Base-by-base conservation (phyloP, 2,888 invertebrate species). In the Acrobasis consociella region DNA sequence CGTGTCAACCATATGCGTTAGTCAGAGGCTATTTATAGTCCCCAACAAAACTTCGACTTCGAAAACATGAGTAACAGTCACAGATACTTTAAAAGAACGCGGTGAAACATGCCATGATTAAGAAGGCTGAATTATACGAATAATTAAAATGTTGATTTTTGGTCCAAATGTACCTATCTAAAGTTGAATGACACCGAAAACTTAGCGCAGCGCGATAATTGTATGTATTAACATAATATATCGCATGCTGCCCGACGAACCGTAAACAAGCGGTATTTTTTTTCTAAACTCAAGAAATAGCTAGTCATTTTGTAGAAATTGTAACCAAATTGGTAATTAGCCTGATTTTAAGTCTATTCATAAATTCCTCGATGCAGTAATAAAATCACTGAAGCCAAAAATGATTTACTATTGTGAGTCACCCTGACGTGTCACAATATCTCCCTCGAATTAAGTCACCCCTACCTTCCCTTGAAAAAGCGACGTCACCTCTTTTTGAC, bases 171-270 rank as follows among this genome's bases (percentile, higher is more conserved):
- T 70, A 69, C 68, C 73, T 69, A 62, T 69, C 73, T 69, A 62
- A 78, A 81, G 89, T 88, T 89, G 80, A 87, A 87, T 76, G 88
- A 83, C 83, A 76, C 76, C 71, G 66, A 68, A 70, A 77, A 74
- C 80, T 81, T 77, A 81, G 76, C 80, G 76, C 77, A 77, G 74
- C 77, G 72, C 68, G 76, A 74, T 88, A 87, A 89, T 89, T 89
- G 86, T 85, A 87, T 90, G 82, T 84, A 90, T 91, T 91, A 89
- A 76, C 89, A 91, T 91, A 89, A 84, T 80, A 78, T 77, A 85
- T 82, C 75, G 81, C 83, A 83, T 78, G 77, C 76, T 72, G 81
- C 70, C 75, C 77, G 85, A 83, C 89, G 85, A 85, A 87, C 87
- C 88, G 75, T 81, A 75, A 71, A 76, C 65, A 69, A 82, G 86